phyloP scores from a whole-genome alignment of 2,113 vertebrate species.

The Brachypteracias leptosomus region DNA sequence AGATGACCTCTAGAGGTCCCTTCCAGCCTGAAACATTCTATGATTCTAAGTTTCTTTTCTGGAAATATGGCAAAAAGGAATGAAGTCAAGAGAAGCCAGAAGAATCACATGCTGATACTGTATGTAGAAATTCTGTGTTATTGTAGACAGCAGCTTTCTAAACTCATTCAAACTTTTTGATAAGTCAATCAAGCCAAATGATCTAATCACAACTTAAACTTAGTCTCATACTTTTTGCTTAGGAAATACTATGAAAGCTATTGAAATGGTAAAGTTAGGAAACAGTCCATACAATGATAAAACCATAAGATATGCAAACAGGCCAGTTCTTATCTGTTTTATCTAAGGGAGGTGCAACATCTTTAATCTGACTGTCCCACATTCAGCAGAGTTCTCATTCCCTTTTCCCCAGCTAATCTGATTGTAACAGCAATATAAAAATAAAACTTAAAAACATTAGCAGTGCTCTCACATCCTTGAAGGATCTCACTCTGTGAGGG shows the following conservation, averaged over 20 bases:
- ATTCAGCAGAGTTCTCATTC: not conserved
- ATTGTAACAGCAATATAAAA: not conserved
- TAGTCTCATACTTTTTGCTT: not conserved
- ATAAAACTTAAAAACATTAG: not conserved
- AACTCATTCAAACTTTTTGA: not conserved
- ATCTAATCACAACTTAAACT: not conserved
- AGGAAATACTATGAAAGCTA: not conserved
- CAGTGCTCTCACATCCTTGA: not conserved
- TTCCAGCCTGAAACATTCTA: too few species aligned
- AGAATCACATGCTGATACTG: not conserved
- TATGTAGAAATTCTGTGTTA: not conserved
- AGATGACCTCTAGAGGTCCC: too few species aligned
- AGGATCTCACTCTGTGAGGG: not conserved
- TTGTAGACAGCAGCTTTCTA: not conserved
- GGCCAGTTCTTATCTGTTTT: not conserved
- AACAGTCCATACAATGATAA: not conserved
- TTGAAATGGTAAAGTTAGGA: not conserved
- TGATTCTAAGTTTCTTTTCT: too few species aligned
- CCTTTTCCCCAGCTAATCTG: not conserved
- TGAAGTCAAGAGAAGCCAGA: not conserved
- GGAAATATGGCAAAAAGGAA: not conserved
- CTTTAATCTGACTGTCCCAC: not conserved
- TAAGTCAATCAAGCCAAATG: not conserved
- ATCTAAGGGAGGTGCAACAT: not conserved
- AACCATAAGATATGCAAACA: not conserved